Evolutionary conservation across 1,140 invertebrate genomes (phyloP).

Genomic region (Papilio helenus): DNA sequence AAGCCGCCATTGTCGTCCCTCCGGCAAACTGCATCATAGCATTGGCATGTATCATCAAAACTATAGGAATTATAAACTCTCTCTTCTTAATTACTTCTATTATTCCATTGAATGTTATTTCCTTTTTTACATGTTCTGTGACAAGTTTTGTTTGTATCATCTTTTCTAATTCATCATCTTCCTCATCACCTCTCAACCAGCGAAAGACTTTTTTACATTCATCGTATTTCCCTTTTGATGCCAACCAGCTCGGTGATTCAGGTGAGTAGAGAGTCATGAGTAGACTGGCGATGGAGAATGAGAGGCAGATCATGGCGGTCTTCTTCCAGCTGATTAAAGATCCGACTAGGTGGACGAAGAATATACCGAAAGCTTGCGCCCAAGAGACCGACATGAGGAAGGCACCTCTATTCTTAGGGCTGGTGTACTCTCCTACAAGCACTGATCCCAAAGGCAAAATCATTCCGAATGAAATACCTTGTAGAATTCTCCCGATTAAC

Average conservation of each 20-base stretch:
- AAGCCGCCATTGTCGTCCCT: slow-evolving; percentile 84
- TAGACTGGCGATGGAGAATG: slow-evolving; percentile 77
- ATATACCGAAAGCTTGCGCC: slow-evolving; percentile 80
- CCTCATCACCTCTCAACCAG: slow-evolving; percentile 77
- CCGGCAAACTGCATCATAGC: slow-evolving; percentile 63
- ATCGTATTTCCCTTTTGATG: slow-evolving; percentile 75
- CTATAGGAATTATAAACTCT: slow-evolving; percentile 70
- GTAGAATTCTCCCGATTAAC: slow-evolving; percentile 57
- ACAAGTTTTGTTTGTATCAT: slow-evolving; percentile 64
- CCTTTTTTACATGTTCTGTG: slow-evolving; percentile 19
- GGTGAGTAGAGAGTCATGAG: slow-evolving; percentile 82
- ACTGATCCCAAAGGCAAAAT: slow-evolving; percentile 60
- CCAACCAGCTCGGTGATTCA: slow-evolving; percentile 88
- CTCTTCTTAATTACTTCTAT: slow-evolving; percentile 52
- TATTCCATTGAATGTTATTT: slow-evolving; percentile 41
- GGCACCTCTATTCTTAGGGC: slow-evolving; percentile 81
- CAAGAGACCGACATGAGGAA: slow-evolving; percentile 81
- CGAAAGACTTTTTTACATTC: slow-evolving; percentile 77
- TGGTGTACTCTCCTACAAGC: slow-evolving; percentile 72
- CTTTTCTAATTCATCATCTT: slow-evolving; percentile 65
- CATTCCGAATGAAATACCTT: slow-evolving; percentile 63
- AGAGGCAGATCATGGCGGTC: slow-evolving; percentile 77
- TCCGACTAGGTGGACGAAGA: slow-evolving; percentile 83
- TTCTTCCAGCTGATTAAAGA: slow-evolving; percentile 82
- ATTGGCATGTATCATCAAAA: slow-evolving; percentile 63